These are phyloP conservation scores for Cariama cristata DNA, from an alignment of 2,113 vertebrate genomes.

Conservation along the genomic window DNA sequence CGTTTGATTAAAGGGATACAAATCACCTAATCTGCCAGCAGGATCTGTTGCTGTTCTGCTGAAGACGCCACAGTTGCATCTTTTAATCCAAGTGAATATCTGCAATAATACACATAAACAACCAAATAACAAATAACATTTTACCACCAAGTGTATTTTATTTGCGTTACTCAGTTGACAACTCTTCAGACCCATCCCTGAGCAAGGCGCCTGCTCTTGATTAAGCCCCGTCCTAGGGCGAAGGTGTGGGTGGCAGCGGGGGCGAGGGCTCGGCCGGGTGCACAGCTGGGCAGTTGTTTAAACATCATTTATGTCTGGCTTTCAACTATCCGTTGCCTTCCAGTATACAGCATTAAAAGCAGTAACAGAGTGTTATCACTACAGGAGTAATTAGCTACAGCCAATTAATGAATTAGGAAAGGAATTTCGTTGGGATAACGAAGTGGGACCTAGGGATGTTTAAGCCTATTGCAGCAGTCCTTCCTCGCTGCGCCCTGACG, in stretches of 20 bases:
- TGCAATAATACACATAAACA: background rate
- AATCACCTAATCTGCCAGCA: background rate
- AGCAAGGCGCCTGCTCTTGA: accelerated
- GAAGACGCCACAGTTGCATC: background rate
- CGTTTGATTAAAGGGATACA: background rate
- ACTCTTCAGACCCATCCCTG: accelerated
- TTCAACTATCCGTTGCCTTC: accelerated
- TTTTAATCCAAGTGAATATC: background rate
- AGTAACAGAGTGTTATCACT: accelerated
- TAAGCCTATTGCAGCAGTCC: accelerated
- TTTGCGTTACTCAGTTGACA: background rate
- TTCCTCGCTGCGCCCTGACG: background rate
- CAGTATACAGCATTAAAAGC: background rate
- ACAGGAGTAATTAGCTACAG: too few relatives aligned
- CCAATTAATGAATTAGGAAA: background rate
- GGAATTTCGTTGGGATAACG: accelerated
- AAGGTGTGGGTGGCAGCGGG: too few relatives aligned
- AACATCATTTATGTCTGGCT: accelerated
- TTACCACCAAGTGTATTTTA: background rate
- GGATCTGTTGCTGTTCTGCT: background rate
- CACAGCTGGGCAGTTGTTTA: background rate
- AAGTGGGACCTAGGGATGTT: background rate
- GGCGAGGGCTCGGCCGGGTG: too few relatives aligned
- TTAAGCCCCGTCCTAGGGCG: accelerated
- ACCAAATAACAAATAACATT: background rate